Conservation (phyloP, 1,140 invertebrate species). For the Heliconius eleuchia region DNA sequence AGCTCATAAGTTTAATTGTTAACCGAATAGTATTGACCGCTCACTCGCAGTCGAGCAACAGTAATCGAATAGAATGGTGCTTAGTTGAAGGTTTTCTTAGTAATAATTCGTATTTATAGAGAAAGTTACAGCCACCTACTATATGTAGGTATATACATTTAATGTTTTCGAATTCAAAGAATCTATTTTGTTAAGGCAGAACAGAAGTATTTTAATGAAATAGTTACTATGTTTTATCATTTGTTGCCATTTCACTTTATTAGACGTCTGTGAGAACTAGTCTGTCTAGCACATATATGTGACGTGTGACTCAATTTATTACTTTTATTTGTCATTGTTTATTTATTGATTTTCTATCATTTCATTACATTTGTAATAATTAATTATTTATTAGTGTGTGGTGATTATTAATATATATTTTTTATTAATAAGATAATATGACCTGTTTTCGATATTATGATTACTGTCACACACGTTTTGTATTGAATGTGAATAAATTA, state of each 20-base stretch:
- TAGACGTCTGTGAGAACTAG: conserved; percentile 35
- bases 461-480: conserved; percentile 76
- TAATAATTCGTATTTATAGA: conserved; percentile 69
- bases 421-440: conserved; percentile 50
- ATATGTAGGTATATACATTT: conserved; percentile 41
- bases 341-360: conserved; percentile 57
- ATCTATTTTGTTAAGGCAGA: conserved; percentile 46
- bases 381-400: conserved; percentile 75
- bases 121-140: conserved; percentile 52
- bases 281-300: conserved; percentile 39
- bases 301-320: conserved; percentile 31
- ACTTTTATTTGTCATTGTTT: conserved; percentile 61
- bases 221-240: conserved; percentile 44
- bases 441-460: conserved; percentile 71
- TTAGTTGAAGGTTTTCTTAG: conserved; percentile 75
- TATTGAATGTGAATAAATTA: conserved; percentile 81
- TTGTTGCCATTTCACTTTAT: conserved; percentile 49
- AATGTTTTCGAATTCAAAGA: conserved; percentile 47
- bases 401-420: conserved; percentile 75
- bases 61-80: conserved; percentile 80
- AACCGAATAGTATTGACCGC: conserved; percentile 72
- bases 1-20: conserved; percentile 68
- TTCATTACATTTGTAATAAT: conserved; percentile 61
- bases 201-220: conserved; percentile 42
- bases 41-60: conserved; percentile 65